These are phyloP conservation scores for Rhyacophila brunnea DNA, from an alignment of 1,140 invertebrate genomes.

Conservation along the genomic window DNA sequence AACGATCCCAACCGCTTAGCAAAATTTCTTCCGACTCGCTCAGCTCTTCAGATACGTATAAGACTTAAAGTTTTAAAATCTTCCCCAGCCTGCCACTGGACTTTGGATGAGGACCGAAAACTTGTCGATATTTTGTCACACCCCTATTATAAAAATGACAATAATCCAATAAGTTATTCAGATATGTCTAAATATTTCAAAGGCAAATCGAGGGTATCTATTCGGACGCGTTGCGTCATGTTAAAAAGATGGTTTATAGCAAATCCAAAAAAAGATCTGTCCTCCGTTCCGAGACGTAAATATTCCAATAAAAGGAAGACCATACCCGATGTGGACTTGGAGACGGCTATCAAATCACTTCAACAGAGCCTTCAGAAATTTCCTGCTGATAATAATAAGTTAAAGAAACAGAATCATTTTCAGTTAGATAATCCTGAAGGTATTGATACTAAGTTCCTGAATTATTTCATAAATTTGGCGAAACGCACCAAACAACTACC, in stretches of 20 bases:
- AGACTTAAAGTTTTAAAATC: neutral
- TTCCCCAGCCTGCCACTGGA: neutral
- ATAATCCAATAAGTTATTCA: constrained; percentile 2
- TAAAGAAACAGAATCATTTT: neutral
- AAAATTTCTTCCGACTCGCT: constrained; percentile 9
- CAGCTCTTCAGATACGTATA: neutral
- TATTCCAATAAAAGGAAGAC: too few species aligned
- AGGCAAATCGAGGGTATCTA: neutral
- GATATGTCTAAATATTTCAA: constrained; percentile 4
- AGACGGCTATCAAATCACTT: constrained; percentile 1
- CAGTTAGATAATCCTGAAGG: neutral
- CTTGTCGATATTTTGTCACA: constrained; percentile 1
- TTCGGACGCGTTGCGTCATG: neutral
- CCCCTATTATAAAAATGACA: constrained; percentile 1
- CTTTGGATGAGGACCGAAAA: constrained; percentile 7
- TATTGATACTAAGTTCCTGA: constrained; percentile 4
- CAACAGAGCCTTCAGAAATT: constrained; percentile 3
- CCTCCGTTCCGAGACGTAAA: too few species aligned
- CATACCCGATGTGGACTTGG: neutral
- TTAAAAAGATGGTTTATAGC: too few species aligned
- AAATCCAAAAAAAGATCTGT: too few species aligned
- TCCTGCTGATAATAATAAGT: neutral
- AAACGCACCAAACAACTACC: neutral
- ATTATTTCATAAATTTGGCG: constrained; percentile 5
- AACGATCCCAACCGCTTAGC: constrained; percentile 1